Percentiles rank a stretch among this genome's conserved stretches.
These are phyloP conservation scores for Pyrgilauda ruficollis DNA, from an alignment of 2,113 vertebrate genomes.

Conservation along the genomic window DNA sequence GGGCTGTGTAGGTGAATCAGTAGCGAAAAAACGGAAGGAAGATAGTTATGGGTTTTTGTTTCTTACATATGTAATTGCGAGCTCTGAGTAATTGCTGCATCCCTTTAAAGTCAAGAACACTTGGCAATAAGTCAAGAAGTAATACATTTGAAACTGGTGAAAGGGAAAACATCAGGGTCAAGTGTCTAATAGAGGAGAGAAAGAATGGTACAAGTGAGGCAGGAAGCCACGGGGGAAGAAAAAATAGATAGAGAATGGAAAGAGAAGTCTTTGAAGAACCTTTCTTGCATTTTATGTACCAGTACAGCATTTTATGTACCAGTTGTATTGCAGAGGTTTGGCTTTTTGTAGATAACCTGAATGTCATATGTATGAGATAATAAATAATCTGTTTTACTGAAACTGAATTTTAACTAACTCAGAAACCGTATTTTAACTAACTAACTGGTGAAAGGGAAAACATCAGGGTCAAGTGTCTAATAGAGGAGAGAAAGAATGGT, in stretches of 20 bases:
- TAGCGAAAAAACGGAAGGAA: not conserved
- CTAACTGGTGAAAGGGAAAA: not conserved
- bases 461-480: not conserved
- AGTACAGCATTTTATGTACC: not conserved
- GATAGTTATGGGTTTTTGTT: not conserved
- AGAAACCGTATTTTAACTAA: too few relatives aligned
- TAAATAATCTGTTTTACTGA: not conserved
- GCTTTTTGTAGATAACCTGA: not conserved
- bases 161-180: not conserved
- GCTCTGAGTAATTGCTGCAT: not conserved
- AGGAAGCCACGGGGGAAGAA: accelerated
- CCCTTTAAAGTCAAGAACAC: not conserved
- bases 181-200: not conserved
- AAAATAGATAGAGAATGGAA: not conserved
- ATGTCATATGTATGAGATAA: not conserved
- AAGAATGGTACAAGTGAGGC: not conserved
- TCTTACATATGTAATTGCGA: not conserved
- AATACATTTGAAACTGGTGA: not conserved
- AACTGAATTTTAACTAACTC: not conserved
- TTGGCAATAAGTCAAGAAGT: not conserved
- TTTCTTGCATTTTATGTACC: not conserved
- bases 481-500: not conserved
- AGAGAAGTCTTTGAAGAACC: not conserved
- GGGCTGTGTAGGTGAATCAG: not conserved
- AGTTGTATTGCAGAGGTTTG: not conserved